These are phyloP conservation scores for Eurytoma adleriae DNA, from an alignment of 2,888 invertebrate genomes.

Conservation along the genomic window DNA sequence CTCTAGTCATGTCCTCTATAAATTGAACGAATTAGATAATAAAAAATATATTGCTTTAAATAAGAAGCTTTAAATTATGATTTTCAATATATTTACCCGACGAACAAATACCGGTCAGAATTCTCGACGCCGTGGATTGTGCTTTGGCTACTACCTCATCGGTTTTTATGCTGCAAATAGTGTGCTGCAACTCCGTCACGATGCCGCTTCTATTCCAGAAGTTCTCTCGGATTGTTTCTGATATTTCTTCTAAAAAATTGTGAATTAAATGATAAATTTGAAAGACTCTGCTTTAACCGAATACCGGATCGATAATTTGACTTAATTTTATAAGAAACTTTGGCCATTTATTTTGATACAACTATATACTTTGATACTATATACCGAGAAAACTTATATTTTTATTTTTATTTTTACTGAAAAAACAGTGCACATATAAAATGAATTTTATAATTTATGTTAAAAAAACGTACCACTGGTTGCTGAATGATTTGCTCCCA, in stretches of 20 bases:
- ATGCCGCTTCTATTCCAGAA: slow-evolving; percentile 55
- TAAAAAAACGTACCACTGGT: too few species aligned
- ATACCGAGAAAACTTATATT: too few species aligned
- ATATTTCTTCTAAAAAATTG: slow-evolving; percentile 27
- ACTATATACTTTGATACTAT: too few species aligned
- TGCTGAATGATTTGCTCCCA: too few species aligned
- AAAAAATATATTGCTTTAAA: neutral
- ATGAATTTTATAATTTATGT: too few species aligned
- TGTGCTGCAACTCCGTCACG: slow-evolving; percentile 72
- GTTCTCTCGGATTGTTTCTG: slow-evolving; percentile 25
- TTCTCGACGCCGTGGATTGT: slow-evolving; percentile 73
- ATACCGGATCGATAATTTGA: too few species aligned
- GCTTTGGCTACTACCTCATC: slow-evolving; percentile 74
- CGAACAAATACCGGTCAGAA: slow-evolving; percentile 74
- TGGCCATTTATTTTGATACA: too few species aligned
- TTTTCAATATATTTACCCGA: slow-evolving; percentile 61
- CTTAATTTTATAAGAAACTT: too few species aligned
- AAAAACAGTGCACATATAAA: too few species aligned
- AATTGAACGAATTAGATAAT: neutral
- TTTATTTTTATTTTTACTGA: too few species aligned
- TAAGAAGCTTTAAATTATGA: neutral
- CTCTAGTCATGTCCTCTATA: slow-evolving; percentile 65
- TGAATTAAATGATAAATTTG: neutral
- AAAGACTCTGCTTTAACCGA: too few species aligned
- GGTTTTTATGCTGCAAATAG: slow-evolving; percentile 73